phyloP scores from a whole-genome alignment of 2,888 invertebrate species.

The Microctonus brassicae region DNA sequence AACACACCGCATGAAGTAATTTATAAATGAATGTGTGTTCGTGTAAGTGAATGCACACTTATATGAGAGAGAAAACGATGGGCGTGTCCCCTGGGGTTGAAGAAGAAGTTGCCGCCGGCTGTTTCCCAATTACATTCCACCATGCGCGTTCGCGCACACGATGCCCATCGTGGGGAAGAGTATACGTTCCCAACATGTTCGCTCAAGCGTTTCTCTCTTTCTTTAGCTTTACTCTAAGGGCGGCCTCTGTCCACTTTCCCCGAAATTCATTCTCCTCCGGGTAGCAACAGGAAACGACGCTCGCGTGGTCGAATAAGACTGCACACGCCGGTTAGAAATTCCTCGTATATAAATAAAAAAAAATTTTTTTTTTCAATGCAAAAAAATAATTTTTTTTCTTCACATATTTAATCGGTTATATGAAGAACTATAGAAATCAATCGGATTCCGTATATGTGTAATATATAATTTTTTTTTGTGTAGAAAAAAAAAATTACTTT shows the following conservation, averaged over 20 bases:
- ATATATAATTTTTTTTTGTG: too few species aligned
- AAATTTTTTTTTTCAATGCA: background rate
- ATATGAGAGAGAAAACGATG: slow-evolving; percentile 21
- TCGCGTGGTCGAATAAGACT: slow-evolving; percentile 16
- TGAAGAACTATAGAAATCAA: too few species aligned
- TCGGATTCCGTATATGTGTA: too few species aligned
- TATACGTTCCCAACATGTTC: slow-evolving; percentile 14
- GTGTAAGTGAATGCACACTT: background rate
- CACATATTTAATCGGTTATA: too few species aligned
- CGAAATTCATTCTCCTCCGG: slow-evolving; percentile 32
- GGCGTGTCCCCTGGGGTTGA: slow-evolving; percentile 32
- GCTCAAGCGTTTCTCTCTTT: slow-evolving; percentile 23
- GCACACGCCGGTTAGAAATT: background rate
- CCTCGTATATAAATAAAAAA: slow-evolving; percentile 9
- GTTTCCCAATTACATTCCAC: slow-evolving; percentile 38
- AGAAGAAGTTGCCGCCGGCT: slow-evolving; percentile 27
- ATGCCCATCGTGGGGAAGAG: slow-evolving; percentile 30
- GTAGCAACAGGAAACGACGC: slow-evolving; percentile 36
- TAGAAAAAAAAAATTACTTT: too few species aligned
- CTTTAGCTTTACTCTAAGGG: background rate
- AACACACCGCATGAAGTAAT: background rate
- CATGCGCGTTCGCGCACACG: slow-evolving; percentile 20
- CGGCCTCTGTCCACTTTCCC: slow-evolving; percentile 37
- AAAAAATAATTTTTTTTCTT: too few species aligned
- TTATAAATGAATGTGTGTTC: background rate